Conservation (phyloP, 1,140 invertebrate genomes). For the Bactericera cockerelli region DNA sequence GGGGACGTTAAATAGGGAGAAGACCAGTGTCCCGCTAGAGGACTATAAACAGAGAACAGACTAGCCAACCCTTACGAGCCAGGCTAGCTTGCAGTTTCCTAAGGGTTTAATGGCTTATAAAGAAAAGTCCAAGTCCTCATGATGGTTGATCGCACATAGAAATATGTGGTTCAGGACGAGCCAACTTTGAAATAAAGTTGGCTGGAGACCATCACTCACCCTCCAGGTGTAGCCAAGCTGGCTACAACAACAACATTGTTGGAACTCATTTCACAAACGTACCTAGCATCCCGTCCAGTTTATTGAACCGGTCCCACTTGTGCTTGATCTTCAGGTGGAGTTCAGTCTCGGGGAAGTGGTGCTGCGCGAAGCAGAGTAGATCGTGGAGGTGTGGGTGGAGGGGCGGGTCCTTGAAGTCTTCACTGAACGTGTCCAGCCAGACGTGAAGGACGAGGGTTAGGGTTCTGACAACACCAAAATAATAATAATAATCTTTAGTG, state of each 20-base stretch:
- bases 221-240: no score
- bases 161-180: no score
- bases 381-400: constrained; percentile 61
- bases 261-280: neutral
- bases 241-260: no score
- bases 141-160: no score
- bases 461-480: constrained; percentile 44
- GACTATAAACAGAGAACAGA: no score
- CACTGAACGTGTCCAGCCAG: constrained; percentile 92
- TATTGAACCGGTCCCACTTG: constrained; percentile 39
- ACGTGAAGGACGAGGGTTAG: constrained; percentile 78
- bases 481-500: no score
- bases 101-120: neutral
- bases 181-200: no score
- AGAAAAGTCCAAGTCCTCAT: no score
- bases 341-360: constrained; percentile 61
- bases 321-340: constrained; percentile 60
- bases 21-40: no score
- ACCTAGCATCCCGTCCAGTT: constrained; percentile 35
- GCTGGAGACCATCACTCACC: no score
- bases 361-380: constrained; percentile 67
- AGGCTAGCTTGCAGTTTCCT: neutral
- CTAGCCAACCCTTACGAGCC: no score
- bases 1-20: no score
- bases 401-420: constrained; percentile 87